Evolutionary conservation across 2,113 vertebrate genomes (phyloP).

Genomic region (Oriolus oriolus): DNA sequence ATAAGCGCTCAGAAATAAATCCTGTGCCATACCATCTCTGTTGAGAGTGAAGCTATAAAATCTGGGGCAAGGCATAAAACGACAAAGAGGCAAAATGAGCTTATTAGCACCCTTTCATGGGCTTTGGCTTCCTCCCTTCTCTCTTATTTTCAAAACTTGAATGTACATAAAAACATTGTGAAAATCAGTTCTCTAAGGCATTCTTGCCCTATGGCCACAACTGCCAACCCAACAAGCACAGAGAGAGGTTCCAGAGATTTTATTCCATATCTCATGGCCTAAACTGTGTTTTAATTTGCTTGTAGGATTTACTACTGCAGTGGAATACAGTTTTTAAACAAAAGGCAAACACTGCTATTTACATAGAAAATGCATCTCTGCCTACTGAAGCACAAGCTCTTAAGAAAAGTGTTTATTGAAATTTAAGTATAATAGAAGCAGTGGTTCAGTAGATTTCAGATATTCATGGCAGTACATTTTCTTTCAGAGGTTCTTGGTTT

Average conservation of each 20-base stretch:
- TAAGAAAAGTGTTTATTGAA: conserved; percentile 9
- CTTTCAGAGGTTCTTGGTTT: conserved; percentile 10
- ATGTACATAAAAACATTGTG: fast-evolving
- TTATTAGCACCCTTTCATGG: background rate
- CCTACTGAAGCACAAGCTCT: background rate
- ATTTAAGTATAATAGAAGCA: conserved; percentile 29
- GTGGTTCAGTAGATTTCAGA: background rate
- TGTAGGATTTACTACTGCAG: conserved; percentile 3
- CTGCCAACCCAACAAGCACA: background rate
- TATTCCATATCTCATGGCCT: background rate
- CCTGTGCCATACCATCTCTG: background rate
- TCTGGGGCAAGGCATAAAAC: background rate
- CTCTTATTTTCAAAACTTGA: background rate
- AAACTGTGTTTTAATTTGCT: background rate
- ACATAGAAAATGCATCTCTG: conserved; percentile 10
- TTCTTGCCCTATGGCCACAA: background rate
- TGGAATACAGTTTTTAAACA: background rate
- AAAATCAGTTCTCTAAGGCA: background rate
- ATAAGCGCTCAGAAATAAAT: background rate
- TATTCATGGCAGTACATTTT: conserved; percentile 8
- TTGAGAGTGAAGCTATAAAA: background rate
- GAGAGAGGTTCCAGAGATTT: background rate
- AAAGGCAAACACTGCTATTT: conserved; percentile 27
- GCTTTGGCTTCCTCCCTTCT: background rate
- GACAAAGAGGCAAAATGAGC: background rate